Evolutionary conservation across 1,140 invertebrate genomes (phyloP).

Genomic region (Bombus waltoni): DNA sequence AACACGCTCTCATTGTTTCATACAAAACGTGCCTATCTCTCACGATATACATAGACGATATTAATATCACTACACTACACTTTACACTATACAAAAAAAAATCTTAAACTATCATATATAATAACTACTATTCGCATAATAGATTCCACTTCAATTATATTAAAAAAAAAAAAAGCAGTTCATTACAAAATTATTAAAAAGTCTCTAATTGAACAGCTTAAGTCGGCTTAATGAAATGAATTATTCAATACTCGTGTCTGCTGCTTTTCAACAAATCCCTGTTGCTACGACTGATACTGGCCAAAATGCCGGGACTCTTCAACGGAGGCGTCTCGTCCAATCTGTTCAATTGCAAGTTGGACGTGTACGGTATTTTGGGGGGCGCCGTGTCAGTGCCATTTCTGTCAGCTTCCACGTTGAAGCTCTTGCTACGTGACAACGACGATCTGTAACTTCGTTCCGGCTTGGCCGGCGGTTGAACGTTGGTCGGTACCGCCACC

Average conservation of each 20-base stretch:
- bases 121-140: neutral
- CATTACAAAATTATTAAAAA: neutral
- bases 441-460: conserved; percentile 89
- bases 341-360: conserved; percentile 88
- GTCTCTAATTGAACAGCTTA: neutral
- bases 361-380: conserved; percentile 86
- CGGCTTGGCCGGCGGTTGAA: conserved; percentile 85
- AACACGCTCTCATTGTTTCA: neutral
- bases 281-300: conserved; percentile 91
- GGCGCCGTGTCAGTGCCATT: conserved; percentile 71
- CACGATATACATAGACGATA: neutral
- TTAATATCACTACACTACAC: neutral
- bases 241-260: conserved; percentile 55
- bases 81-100: conserved; percentile 14
- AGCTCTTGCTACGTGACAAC: conserved; percentile 91
- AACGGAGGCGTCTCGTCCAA: conserved; percentile 88
- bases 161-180: neutral
- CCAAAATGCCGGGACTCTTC: conserved; percentile 92
- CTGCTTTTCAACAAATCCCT: conserved; percentile 86
- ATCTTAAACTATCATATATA: neutral
- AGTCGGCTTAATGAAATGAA: neutral
- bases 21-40: neutral
- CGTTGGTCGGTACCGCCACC: conserved; percentile 67
- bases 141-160: neutral
- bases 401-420: conserved; percentile 88